These are phyloP conservation scores for sheep (Ovis aries) DNA, from an alignment of 2,113 vertebrate genomes.

Conservation along the genomic window ARS-UI_Ramb_v3.0 NC_056054.1:187098001-187098500, in stretches of 20 bases:
- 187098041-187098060: background rate
- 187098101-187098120: background rate
- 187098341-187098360: slow-evolving; percentile 19
- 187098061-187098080: background rate
- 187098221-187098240: slow-evolving; percentile 37
- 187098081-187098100: background rate
- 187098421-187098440: background rate
- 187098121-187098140: background rate
- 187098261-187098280: slow-evolving; percentile 39
- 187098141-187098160: background rate
- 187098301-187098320: slow-evolving; percentile 6
- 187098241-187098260: slow-evolving; percentile 36
- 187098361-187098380: background rate
- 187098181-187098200: background rate
- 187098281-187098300: slow-evolving; percentile 62
- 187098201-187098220: background rate
- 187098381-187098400: slow-evolving; percentile 29
- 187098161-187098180: background rate
- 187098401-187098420: background rate
- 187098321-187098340: slow-evolving; percentile 36
- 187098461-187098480: slow-evolving; percentile 48
- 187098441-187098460: background rate
- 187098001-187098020: background rate
- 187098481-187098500: slow-evolving; percentile 4
- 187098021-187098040: background rate